phyloP scores from a whole-genome alignment of 2,888 invertebrate genomes.

The Thyatira batis region DNA sequence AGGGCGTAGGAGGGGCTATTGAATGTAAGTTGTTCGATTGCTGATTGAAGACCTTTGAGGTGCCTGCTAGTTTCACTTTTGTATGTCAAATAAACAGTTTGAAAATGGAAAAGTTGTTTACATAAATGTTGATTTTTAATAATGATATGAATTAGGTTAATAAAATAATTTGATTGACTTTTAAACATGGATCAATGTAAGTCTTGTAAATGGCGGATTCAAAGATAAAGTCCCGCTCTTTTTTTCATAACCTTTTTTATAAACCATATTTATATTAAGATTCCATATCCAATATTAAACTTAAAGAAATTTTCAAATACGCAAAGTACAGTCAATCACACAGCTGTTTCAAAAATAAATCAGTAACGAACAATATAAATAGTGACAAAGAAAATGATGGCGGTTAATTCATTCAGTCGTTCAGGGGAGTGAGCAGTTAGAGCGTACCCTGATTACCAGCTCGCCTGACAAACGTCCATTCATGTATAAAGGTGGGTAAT shows the following conservation, averaged over 20 bases:
- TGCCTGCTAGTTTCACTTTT: neutral
- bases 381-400: neutral
- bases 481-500: conserved; percentile 17
- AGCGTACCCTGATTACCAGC: conserved; percentile 29
- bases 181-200: too few species aligned
- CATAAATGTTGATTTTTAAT: too few species aligned
- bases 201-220: too few species aligned
- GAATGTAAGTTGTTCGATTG: neutral
- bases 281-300: too few species aligned
- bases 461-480: conserved; percentile 44
- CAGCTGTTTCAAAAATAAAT: neutral
- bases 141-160: too few species aligned
- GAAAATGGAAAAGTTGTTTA: neutral
- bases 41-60: conserved; percentile 2
- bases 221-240: too few species aligned
- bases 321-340: neutral
- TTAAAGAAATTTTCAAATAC: too few species aligned
- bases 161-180: too few species aligned
- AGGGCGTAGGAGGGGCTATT: conserved; percentile 3
- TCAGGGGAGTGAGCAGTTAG: neutral
- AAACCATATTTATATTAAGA: too few species aligned
- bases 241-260: too few species aligned
- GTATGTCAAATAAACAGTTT: conserved; percentile 1
- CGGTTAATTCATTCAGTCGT: neutral
- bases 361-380: neutral